Conservation (phyloP, 1,140 invertebrate genomes). For the Hyles euphorbiae region DNA sequence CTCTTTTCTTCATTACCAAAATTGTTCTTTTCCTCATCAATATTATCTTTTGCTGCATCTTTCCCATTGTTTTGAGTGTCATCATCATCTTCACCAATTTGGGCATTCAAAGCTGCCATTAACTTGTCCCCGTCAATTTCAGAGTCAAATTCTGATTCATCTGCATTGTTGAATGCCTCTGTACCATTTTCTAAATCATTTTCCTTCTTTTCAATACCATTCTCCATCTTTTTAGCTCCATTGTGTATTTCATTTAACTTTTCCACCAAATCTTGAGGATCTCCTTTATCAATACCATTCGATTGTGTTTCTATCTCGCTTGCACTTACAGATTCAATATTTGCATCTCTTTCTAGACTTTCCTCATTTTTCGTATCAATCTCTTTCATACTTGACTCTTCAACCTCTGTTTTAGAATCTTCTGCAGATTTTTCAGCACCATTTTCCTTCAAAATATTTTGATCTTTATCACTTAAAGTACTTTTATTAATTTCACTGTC, state of each 20-base stretch:
- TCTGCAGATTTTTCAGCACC: no score
- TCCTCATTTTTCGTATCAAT: background rate
- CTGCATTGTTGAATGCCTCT: background rate
- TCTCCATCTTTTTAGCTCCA: slow-evolving; percentile 4
- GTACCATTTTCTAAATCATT: slow-evolving; percentile 4
- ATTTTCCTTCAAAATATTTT: no score
- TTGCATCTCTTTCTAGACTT: no score
- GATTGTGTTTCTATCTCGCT: no score
- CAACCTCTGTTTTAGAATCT: no score
- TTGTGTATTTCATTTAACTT: slow-evolving; percentile 2
- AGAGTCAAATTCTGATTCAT: background rate
- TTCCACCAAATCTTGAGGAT: no score
- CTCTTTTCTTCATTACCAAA: slow-evolving; percentile 1
- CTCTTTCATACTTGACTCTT: no score
- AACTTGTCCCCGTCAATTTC: slow-evolving; percentile 14
- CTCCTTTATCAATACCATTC: no score
- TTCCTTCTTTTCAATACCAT: slow-evolving; percentile 10
- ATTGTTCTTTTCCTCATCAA: background rate
- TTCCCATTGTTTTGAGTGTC: no score
- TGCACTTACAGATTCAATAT: no score
- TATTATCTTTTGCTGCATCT: no score
- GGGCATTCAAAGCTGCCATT: slow-evolving; percentile 30
- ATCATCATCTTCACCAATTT: slow-evolving; percentile 3
- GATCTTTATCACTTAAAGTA: no score
- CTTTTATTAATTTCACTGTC: slow-evolving; percentile 1